These are phyloP conservation scores for Pseudoips prasinana DNA, from an alignment of 2,888 invertebrate species.

Conservation along the genomic window DNA sequence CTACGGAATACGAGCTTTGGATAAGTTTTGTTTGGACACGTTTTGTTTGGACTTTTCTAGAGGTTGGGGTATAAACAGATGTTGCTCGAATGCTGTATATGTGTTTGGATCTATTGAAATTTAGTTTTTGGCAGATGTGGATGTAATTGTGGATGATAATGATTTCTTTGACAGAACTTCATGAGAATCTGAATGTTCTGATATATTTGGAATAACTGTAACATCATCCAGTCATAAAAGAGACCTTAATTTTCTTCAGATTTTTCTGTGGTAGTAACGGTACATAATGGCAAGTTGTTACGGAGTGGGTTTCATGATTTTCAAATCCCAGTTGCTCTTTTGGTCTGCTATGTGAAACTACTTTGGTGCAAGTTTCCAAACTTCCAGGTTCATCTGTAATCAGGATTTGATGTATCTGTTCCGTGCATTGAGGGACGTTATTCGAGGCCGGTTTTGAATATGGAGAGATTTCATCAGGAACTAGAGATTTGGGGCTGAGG, in stretches of 20 bases:
- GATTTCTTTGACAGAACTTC: slow-evolving; percentile 7
- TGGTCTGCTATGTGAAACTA: slow-evolving; percentile 3
- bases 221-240: slow-evolving; percentile 5
- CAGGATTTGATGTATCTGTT: slow-evolving; percentile 4
- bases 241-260: slow-evolving; percentile 1
- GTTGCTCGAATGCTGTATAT: slow-evolving; percentile 11
- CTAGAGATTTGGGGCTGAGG: too few species aligned
- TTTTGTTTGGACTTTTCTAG: slow-evolving; percentile 9
- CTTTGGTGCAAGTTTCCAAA: slow-evolving; percentile 5
- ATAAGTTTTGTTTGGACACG: slow-evolving; percentile 4
- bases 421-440: slow-evolving; percentile 1
- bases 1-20: slow-evolving; percentile 12
- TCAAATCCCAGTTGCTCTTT: slow-evolving; percentile 4
- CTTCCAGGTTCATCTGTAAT: slow-evolving; percentile 8
- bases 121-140: slow-evolving; percentile 10
- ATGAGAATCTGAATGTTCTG: slow-evolving; percentile 8
- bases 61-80: slow-evolving; percentile 13
- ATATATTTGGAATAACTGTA: slow-evolving; percentile 10
- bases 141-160: slow-evolving; percentile 13
- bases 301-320: not conserved
- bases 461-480: too few species aligned
- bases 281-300: slow-evolving; percentile 4
- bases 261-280: slow-evolving; percentile 5
- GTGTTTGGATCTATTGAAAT: slow-evolving; percentile 10
- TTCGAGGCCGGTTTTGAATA: too few species aligned